Evolutionary conservation across 2,888 invertebrate genomes (phyloP).

Genomic region (Hirtodrosophila duncani): DNA sequence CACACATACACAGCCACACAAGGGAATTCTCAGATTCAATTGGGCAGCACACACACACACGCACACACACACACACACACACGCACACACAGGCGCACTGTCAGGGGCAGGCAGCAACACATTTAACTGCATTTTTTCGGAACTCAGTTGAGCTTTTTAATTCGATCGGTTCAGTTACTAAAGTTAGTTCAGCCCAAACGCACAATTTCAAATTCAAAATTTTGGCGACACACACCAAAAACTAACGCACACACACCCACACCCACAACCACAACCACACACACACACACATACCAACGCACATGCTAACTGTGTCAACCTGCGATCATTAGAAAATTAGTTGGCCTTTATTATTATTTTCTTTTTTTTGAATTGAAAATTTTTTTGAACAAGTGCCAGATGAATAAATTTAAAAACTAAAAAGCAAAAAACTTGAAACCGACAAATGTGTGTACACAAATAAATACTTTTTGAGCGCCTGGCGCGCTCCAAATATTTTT

Average conservation of each 20-base stretch:
- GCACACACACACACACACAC: conserved; percentile 12
- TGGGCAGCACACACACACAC: conserved; percentile 63
- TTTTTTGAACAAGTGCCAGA: no score
- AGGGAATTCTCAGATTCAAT: conserved; percentile 75
- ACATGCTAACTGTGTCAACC: no score
- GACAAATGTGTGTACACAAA: no score
- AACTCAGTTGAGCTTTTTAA: conserved; percentile 79
- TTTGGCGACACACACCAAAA: neutral
- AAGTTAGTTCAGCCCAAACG: conserved; percentile 74
- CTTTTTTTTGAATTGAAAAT: no score
- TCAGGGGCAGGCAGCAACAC: conserved; percentile 41
- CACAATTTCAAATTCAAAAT: conserved; percentile 44
- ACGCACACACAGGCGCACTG: conserved; percentile 5
- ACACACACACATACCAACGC: neutral
- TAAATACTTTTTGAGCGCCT: no score
- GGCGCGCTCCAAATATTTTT: no score
- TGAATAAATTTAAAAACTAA: no score
- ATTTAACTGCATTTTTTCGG: conserved; percentile 76
- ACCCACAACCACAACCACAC: neutral
- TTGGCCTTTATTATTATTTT: no score
- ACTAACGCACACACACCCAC: neutral
- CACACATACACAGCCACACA: conserved; percentile 18
- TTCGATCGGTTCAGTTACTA: conserved; percentile 77
- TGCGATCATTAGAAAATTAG: no score
- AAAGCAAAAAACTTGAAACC: no score